These are phyloP conservation scores for Aepyceros melampus DNA, from an alignment of 2,113 vertebrate species.

Conservation along the genomic window DNA sequence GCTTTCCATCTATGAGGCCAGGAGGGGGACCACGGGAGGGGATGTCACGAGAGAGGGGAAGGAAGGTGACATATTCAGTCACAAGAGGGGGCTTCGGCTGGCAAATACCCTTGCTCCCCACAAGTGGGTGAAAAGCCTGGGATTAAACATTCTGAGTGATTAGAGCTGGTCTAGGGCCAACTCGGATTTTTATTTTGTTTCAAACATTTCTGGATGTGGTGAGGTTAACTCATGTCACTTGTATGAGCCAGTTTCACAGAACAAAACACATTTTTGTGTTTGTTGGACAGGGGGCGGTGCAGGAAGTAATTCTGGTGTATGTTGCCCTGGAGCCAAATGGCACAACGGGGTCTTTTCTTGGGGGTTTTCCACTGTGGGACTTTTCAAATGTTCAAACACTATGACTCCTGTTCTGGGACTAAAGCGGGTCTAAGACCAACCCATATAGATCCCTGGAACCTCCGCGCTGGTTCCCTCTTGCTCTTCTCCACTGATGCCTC, in stretches of 20 bases:
- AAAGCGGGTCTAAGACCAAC: neutral
- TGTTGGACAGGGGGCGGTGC: neutral
- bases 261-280: conserved; percentile 23
- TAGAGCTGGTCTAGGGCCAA: neutral
- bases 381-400: neutral
- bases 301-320: conserved; percentile 25
- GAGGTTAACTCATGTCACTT: neutral
- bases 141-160: neutral
- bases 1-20: neutral
- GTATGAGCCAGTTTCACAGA: neutral
- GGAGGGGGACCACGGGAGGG: neutral
- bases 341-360: conserved; percentile 32
- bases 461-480: neutral
- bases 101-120: neutral
- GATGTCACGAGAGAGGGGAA: too few relatives aligned
- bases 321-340: neutral
- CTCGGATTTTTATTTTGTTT: neutral
- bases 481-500: neutral
- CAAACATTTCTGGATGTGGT: conserved; percentile 16
- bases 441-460: neutral
- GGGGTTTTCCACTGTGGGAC: neutral
- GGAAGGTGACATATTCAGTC: neutral
- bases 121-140: neutral
- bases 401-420: neutral
- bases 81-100: neutral